Evolutionary conservation across 2,888 invertebrate genomes (phyloP).

Genomic region (Azorinus chamasolen): DNA sequence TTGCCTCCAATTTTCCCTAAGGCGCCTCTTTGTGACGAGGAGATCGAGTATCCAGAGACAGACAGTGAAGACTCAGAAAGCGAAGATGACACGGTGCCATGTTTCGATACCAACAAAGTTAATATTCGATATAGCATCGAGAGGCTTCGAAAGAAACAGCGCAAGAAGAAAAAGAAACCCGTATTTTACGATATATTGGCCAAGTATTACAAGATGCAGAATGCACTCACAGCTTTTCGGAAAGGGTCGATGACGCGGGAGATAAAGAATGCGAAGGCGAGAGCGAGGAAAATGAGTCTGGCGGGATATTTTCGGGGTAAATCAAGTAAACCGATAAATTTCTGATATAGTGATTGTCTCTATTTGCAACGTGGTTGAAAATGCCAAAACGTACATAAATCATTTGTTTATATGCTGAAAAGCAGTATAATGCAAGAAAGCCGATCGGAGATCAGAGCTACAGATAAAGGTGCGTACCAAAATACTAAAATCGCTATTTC

Average conservation of each 20-base stretch:
- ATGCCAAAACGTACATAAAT: too few relatives aligned
- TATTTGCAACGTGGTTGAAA: too few relatives aligned
- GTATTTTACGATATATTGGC: conserved; percentile 62
- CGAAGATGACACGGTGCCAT: not conserved
- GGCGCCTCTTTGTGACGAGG: conserved; percentile 5
- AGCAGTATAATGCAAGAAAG: too few relatives aligned
- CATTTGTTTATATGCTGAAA: too few relatives aligned
- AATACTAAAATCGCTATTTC: too few relatives aligned
- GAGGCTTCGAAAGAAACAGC: conserved; percentile 42
- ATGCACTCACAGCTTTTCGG: conserved; percentile 39
- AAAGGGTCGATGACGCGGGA: conserved; percentile 39
- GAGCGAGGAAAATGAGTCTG: not conserved
- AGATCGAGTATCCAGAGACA: conserved; percentile 13
- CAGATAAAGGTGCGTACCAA: too few relatives aligned
- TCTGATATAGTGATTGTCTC: too few relatives aligned
- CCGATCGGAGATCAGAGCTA: too few relatives aligned
- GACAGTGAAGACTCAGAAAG: conserved; percentile 15
- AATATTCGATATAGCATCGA: conserved; percentile 54
- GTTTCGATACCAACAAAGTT: conserved; percentile 44
- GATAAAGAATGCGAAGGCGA: conserved; percentile 14
- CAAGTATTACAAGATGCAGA: conserved; percentile 68
- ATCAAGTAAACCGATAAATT: too few relatives aligned
- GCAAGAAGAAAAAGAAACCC: conserved; percentile 51
- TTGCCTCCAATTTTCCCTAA: conserved; percentile 38
- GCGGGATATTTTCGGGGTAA: not conserved